Base-by-base conservation (phyloP, 2,888 invertebrate species). In the Mellilla xanthometata region DNA sequence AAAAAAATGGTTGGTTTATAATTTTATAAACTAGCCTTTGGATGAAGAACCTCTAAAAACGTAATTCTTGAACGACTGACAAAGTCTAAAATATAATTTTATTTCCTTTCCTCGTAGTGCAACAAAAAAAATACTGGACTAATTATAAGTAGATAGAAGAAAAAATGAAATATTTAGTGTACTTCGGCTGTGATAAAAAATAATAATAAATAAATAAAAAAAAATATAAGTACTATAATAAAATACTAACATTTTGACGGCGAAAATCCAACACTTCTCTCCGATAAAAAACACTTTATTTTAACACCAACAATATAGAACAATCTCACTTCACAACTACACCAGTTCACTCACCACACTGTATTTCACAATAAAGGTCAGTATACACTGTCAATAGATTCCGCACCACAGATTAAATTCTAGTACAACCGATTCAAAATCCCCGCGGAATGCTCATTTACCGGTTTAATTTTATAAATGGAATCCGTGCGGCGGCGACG, bases 401-500 rank as follows among this genome's bases (percentile, higher is more conserved):
- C 34, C 35, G 24, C 4, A 27, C 28, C 36, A 36, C 36, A 36
- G 36, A 22, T 27, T 36, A 28, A 36, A 28, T 36, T 12, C 11
- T 8, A 36, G 36, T 9, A 36, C 27, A 2, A 22, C 28, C 36
- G 22, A 15, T 28, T 28, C 31, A 38, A 54, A 54, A 53, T 62
- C 54, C 54, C 58, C 34, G 40, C 55, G 65, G 66, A 62, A 65
- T 63, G 57, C 38, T 64, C 62, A 63, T 68, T 72, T 69, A 66
- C 49, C 39, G 45, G 56, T 53, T 65, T 61, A 68, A 72, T 71
- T 77, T 75, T 72, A 65, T 68, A 75, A 71, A 71, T 67, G 67
- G 72, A 72, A 73, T 65, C 58, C 62, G 68, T 28, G 13, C 41
- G 56, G 59, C 87, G 86, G 13, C 41, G 56, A 60, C 87, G 86